Evolutionary conservation across 2,797 vertebrate genomes (phyloP), one percentile per base, ranked within the genome.

Genomic region (Astyanax mexicanus): DNA sequence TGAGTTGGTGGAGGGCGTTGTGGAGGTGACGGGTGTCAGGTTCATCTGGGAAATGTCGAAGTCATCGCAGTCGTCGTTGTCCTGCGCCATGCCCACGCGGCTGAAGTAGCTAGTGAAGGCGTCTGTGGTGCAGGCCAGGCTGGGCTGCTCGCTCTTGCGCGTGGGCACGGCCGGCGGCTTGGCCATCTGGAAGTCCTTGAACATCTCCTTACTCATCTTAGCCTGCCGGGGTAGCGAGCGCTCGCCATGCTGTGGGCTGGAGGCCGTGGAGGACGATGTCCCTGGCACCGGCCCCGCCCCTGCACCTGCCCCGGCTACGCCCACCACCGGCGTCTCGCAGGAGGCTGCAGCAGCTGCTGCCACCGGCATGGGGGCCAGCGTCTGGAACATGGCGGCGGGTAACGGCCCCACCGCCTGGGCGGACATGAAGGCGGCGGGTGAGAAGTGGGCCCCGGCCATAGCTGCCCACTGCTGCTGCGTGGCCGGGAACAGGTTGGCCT

Each of bases 1-100:
- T 86, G 97, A 99, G 90, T 98, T 98, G 84, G 97, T 99, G 74
- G 98, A 99, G 19, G 98, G 97, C 5, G 98, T 98, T 1, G 97
- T 99, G 87, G 98, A 99, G 86, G 98, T 98, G 94, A 98, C 95
- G 29, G 98, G 98, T 42, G 97, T 99, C 92, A 99, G 94, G 88
- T 98, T 99, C 95, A 99, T 95, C 88, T 98, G 98, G 85, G 97
- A 98, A 90, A 99, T 99, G 93, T 99, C 98, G 76, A 98, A 98
- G 93, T 99, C 98, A 75, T 98, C 97, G 89, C 96, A 98, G 95
- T 99, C 97, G 67, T 99, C 98, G 54, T 95, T 94, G 87, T 99
- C 98, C 93, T 98, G 96, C 84, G 95, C 95, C 82, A 97, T 93
- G 89, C 98, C 97, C 90, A 99, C 97, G 87, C 97, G 97, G 94